Conservation (phyloP, 2,113 vertebrate species). For the Amblyornis subalaris region DNA sequence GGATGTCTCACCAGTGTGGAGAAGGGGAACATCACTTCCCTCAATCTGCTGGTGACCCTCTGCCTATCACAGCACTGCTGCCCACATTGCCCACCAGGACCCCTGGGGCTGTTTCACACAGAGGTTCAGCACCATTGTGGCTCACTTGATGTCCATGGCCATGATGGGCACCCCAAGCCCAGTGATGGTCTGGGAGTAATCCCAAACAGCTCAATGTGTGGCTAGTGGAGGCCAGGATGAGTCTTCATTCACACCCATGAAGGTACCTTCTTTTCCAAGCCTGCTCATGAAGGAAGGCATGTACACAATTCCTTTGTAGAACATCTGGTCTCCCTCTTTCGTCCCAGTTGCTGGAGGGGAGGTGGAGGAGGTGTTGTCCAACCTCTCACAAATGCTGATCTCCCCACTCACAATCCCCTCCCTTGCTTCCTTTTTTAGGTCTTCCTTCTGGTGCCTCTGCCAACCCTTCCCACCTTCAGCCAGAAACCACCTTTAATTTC, state of each 20-base stretch:
- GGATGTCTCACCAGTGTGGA: background rate
- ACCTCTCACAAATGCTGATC: background rate
- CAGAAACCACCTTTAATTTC: background rate
- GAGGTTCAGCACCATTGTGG: accelerated
- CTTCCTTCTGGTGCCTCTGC: background rate
- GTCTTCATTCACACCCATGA: background rate
- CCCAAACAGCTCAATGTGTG: accelerated
- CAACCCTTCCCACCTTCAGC: background rate
- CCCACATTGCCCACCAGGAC: background rate
- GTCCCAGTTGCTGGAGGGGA: background rate
- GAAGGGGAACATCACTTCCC: background rate
- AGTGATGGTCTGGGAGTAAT: background rate
- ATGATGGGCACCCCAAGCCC: background rate
- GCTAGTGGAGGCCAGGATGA: background rate
- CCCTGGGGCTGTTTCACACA: background rate
- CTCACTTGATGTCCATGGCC: background rate
- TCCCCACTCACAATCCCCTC: accelerated
- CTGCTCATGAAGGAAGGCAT: background rate
- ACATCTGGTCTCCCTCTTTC: background rate
- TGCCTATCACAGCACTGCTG: background rate
- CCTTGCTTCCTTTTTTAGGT: background rate
- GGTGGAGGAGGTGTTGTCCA: background rate
- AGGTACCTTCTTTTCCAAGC: background rate
- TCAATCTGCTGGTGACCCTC: background rate
- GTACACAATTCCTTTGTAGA: background rate